Base-by-base conservation (phyloP, 2,797 vertebrate genomes). In the Borostomias antarcticus region DNA sequence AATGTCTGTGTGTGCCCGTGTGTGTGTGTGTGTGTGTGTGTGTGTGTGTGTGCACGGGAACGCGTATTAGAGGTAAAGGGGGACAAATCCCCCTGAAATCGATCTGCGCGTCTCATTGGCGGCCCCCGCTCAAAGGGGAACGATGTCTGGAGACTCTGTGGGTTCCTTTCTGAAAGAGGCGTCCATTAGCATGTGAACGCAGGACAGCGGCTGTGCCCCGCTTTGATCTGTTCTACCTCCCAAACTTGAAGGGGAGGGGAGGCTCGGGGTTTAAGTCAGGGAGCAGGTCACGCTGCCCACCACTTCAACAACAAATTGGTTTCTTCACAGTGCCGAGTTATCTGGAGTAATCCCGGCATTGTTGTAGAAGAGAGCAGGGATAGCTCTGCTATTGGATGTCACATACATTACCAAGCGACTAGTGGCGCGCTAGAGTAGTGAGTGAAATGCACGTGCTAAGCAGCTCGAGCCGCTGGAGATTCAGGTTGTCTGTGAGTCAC, bases 221-320 rank as follows among this genome's bases (percentile, higher is more conserved):
- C 85, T 86, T 85, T 86, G 82, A 85, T 86, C 76, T 76, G 71
- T 76, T 82, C 81, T 66, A 72, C 79, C 77, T 75, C 73, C 72
- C 73, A 81, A 81, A 85, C 78, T 76, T 79, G 70, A 30, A 68
- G 79, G 78, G 68, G 74, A 72, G n/a, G n/a, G n/a, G n/a, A n/a
- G n/a, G n/a, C n/a, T n/a, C n/a, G n/a, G n/a, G n/a, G 64, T 69
- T 66, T 65, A 26, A 73, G 66, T 85, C 77, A 82, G 74, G 58
- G 70, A 64, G 65, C 40, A 72, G 83, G 82, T 81, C 74, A 69
- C 72, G n/a, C n/a, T 37, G 60, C 66, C 75, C 71, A 66, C 63
- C 80, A 84, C 82, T 84, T 83, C 73, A 84, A 75, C 73, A 60
- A 82, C 79, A 83, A 85, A 87, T 87, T 78, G 76, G 73, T 81